phyloP scores from a whole-genome alignment of 2,888 invertebrate genomes.

The Caenorhabditis becei region DNA sequence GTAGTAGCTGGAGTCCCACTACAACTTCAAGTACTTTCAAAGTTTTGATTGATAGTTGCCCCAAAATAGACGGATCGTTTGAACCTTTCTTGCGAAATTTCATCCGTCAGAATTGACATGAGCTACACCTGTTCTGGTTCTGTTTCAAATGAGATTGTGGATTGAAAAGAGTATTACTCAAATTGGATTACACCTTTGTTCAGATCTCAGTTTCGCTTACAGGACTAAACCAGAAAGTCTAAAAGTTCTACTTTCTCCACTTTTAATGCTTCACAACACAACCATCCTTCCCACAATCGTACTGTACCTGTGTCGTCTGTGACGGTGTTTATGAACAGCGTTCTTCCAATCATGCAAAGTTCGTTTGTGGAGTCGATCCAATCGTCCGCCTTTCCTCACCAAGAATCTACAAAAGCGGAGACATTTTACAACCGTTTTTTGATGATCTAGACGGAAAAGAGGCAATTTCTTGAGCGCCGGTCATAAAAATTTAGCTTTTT shows the following conservation, averaged over 20 bases:
- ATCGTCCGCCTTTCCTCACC: constrained; percentile 68
- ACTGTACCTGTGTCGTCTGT: constrained; percentile 66
- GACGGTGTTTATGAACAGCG: constrained; percentile 63
- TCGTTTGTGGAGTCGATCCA: constrained; percentile 68
- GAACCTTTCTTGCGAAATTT: background rate
- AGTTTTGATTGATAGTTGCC: background rate
- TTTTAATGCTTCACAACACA: background rate
- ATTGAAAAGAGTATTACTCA: too few relatives aligned
- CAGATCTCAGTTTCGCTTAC: background rate
- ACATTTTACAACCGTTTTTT: constrained; percentile 56
- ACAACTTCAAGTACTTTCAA: constrained; percentile 16
- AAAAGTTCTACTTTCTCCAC: background rate
- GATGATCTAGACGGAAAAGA: constrained; percentile 50
- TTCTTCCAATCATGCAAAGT: constrained; percentile 69
- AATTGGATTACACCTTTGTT: background rate
- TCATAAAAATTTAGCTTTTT: constrained; percentile 59
- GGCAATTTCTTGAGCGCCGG: constrained; percentile 43
- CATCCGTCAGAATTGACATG: too few relatives aligned
- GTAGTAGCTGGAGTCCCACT: constrained; percentile 6
- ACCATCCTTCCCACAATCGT: constrained; percentile 9
- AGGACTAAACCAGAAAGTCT: background rate
- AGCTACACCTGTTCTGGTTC: too few relatives aligned
- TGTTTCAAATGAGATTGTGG: too few relatives aligned
- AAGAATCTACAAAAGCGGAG: constrained; percentile 63
- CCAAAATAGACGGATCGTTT: constrained; percentile 5